Evolutionary conservation across 2,113 vertebrate species (phyloP).

Genomic region (Crocuta crocuta): DNA sequence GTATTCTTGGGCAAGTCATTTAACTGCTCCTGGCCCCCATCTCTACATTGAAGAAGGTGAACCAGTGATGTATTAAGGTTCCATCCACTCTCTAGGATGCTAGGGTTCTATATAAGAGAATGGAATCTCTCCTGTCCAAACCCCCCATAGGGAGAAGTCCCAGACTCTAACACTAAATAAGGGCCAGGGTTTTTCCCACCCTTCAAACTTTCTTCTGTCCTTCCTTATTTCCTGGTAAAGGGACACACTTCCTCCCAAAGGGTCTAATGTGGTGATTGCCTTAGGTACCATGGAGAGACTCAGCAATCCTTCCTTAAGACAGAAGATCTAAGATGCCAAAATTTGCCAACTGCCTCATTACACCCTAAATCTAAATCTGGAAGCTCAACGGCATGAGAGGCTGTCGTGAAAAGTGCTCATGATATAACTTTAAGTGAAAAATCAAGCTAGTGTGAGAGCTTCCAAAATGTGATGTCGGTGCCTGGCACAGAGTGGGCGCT

Average conservation of each 20-base stretch:
- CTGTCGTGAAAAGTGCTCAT: slow-evolving; percentile 54
- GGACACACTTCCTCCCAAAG: slow-evolving; percentile 3
- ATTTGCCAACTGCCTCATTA: slow-evolving; percentile 76
- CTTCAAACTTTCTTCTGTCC: neutral
- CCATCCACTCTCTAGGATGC: neutral
- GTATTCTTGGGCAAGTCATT: neutral
- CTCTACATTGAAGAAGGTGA: neutral
- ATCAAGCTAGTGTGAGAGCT: slow-evolving; percentile 59
- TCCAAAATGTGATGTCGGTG: slow-evolving; percentile 55
- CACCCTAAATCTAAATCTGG: slow-evolving; percentile 76
- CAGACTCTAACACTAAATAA: neutral
- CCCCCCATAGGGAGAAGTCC: neutral
- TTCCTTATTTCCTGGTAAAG: slow-evolving; percentile 4
- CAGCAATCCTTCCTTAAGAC: slow-evolving; percentile 43
- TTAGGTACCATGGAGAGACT: neutral
- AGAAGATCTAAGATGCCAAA: slow-evolving; percentile 49
- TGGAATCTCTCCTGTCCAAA: neutral
- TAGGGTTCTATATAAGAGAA: neutral
- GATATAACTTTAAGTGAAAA: slow-evolving; percentile 64
- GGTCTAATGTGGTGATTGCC: neutral
- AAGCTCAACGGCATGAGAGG: slow-evolving; percentile 59
- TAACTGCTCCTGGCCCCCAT: neutral
- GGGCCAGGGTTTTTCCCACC: neutral
- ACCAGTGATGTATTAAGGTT: neutral
- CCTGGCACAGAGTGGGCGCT: slow-evolving; percentile 56